Evolutionary conservation across 2,113 vertebrate genomes (phyloP).

Genomic region (Rhagologus leucostigma): DNA sequence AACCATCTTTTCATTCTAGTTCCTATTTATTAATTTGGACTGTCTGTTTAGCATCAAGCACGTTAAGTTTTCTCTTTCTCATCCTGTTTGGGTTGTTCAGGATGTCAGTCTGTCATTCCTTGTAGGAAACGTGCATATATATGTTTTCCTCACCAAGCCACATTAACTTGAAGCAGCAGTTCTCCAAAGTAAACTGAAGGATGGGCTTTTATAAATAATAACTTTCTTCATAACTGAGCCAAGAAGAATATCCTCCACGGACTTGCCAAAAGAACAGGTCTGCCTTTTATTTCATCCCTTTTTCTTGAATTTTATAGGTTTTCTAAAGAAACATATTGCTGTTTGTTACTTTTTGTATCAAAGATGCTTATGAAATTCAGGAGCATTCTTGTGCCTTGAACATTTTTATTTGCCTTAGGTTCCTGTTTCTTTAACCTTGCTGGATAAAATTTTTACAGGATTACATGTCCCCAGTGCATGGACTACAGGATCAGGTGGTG

Average conservation of each 20-base stretch:
- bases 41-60: neutral
- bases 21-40: neutral
- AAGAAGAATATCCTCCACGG: conserved; percentile 34
- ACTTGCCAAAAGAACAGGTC: conserved; percentile 12
- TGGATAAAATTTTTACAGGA: neutral
- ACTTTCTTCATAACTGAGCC: neutral
- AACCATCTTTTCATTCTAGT: neutral
- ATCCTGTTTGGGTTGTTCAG: conserved; percentile 9
- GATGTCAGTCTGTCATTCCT: neutral
- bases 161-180: neutral
- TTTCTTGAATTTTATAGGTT: neutral
- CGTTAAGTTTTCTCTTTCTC: neutral
- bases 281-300: neutral
- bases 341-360: neutral
- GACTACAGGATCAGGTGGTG: neutral
- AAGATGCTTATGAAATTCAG: neutral
- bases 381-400: neutral
- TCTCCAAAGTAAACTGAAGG: conserved; percentile 1
- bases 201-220: conserved; percentile 6
- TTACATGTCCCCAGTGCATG: accelerated
- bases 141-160: neutral
- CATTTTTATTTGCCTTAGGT: neutral
- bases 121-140: neutral
- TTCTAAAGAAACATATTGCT: conserved; percentile 1
- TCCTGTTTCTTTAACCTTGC: neutral